phyloP scores from a whole-genome alignment of 2,888 invertebrate genomes.

The Drosophila demipolita region DNA sequence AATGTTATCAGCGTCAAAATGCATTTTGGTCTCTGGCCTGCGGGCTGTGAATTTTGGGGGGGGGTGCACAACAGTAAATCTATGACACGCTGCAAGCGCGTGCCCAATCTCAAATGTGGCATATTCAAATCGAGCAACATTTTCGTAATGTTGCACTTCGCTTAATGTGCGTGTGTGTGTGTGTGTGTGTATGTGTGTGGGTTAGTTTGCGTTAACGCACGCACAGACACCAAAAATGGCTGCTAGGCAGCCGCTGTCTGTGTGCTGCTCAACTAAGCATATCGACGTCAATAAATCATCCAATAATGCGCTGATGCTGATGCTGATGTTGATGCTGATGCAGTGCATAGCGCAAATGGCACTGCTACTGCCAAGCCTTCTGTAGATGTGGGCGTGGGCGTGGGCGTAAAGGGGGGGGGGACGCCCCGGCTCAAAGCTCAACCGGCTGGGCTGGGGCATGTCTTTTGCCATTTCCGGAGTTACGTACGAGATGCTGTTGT shows the following conservation, averaged over 20 bases:
- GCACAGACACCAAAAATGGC: slow-evolving; percentile 66
- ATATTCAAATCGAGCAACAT: slow-evolving; percentile 61
- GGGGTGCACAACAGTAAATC: slow-evolving; percentile 50
- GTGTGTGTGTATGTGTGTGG: slow-evolving; percentile 1
- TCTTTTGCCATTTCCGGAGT: slow-evolving; percentile 71
- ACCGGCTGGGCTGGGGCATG: slow-evolving; percentile 41
- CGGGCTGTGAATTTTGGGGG: slow-evolving; percentile 5
- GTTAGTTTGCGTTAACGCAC: slow-evolving; percentile 33
- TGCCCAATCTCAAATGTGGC: slow-evolving; percentile 70
- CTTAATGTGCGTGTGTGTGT: slow-evolving; percentile 3
- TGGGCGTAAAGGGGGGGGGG: not conserved
- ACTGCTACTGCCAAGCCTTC: slow-evolving; percentile 17
- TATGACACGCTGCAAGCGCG: slow-evolving; percentile 41
- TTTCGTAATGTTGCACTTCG: slow-evolving; percentile 44
- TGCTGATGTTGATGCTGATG: slow-evolving; percentile 16
- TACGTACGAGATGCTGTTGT: slow-evolving; percentile 61
- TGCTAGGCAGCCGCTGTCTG: slow-evolving; percentile 39
- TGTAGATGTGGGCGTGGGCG: slow-evolving; percentile 6
- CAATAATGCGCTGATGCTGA: slow-evolving; percentile 80
- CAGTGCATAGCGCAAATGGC: slow-evolving; percentile 57
- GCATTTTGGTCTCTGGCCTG: slow-evolving; percentile 30
- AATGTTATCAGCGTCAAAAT: slow-evolving; percentile 46
- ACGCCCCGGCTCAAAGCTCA: slow-evolving; percentile 18
- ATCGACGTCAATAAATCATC: slow-evolving; percentile 85
- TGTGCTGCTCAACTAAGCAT: slow-evolving; percentile 82